Conservation (phyloP, 2,888 invertebrate genomes). For the Callosobruchus maculatus region DNA sequence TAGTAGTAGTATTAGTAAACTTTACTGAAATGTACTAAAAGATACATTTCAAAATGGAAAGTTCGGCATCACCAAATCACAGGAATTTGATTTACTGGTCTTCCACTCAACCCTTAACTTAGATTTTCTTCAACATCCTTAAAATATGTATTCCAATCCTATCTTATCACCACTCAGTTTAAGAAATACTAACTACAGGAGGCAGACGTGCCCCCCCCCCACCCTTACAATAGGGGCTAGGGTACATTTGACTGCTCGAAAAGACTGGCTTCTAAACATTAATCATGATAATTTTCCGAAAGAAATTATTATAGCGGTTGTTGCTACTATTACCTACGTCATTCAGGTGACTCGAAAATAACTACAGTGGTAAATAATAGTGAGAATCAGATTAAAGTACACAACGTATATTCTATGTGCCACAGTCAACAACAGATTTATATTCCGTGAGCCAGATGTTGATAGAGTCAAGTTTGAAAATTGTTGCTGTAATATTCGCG, state of each 20-base stretch:
- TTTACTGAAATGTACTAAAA: no score
- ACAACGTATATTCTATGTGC: slow-evolving; percentile 10
- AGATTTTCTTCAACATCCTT: no score
- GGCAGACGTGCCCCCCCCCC: no score
- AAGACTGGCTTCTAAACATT: slow-evolving; percentile 10
- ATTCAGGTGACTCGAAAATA: slow-evolving; percentile 5
- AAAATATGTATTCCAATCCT: no score
- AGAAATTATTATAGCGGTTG: slow-evolving; percentile 15
- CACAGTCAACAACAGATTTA: slow-evolving; percentile 13
- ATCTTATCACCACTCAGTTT: no score
- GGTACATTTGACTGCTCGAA: slow-evolving; percentile 19
- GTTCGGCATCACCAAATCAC: no score
- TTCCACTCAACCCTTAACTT: no score
- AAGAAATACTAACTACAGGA: no score
- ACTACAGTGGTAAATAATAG: slow-evolving; percentile 8
- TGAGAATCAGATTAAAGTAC: slow-evolving; percentile 4
- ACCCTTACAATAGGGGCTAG: no score
- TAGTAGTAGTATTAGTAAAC: no score
- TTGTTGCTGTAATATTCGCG: slow-evolving; percentile 8
- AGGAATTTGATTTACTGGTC: no score
- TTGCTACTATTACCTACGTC: slow-evolving; percentile 8
- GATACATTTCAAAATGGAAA: no score
- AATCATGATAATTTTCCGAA: slow-evolving; percentile 4
- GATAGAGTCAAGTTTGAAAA: slow-evolving; percentile 9
- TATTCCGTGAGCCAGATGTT: slow-evolving; percentile 14